phyloP scores from a whole-genome alignment of 2,113 vertebrate genomes.

The Monopterus albus region DNA sequence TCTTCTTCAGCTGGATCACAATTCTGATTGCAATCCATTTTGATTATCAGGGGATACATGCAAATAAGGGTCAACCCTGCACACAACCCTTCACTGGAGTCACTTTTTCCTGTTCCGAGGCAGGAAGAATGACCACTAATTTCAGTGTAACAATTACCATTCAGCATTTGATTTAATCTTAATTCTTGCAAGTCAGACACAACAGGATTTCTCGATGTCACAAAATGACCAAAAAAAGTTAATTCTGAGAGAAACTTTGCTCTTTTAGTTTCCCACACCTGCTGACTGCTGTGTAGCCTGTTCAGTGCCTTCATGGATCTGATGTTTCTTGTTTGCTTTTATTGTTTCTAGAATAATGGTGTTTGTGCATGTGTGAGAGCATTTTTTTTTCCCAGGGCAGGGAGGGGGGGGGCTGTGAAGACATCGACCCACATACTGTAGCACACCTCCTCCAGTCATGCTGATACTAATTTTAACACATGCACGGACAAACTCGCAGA shows the following conservation, averaged over 20 bases:
- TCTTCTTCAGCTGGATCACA: no score
- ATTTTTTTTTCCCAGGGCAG: background rate
- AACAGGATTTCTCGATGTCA: background rate
- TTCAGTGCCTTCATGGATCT: slow-evolving; percentile 23
- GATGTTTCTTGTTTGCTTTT: slow-evolving; percentile 13
- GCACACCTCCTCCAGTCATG: slow-evolving; percentile 41
- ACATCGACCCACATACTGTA: slow-evolving; percentile 54
- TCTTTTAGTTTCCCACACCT: slow-evolving; percentile 14
- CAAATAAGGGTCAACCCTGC: no score
- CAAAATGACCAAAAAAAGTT: background rate
- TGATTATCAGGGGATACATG: no score
- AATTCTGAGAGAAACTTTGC: background rate
- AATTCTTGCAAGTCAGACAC: background rate
- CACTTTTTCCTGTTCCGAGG: no score
- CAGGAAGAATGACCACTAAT: no score
- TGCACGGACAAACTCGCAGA: slow-evolving; percentile 45
- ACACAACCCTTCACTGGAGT: no score
- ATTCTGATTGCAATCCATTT: no score
- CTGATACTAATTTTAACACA: slow-evolving; percentile 55
- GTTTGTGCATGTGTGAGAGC: background rate
- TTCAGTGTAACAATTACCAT: background rate
- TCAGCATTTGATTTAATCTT: background rate
- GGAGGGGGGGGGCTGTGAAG: background rate
- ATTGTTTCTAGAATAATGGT: background rate
- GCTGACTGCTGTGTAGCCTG: slow-evolving; percentile 28